These are phyloP conservation scores for Leptopilina drosophilae DNA, from an alignment of 2,888 invertebrate genomes.

Conservation along the genomic window DNA sequence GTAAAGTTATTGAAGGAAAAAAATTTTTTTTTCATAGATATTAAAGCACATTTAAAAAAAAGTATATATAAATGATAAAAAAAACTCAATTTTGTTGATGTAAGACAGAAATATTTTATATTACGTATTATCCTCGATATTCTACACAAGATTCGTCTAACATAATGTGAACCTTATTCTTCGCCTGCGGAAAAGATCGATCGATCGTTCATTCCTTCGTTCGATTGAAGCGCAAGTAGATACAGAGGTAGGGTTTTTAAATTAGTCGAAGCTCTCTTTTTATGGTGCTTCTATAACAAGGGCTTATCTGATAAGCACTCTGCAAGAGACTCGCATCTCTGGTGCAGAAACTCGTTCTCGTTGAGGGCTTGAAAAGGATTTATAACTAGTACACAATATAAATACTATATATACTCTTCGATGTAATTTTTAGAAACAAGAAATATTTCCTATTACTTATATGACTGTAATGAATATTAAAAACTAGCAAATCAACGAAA, in stretches of 20 bases:
- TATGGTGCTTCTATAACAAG: constrained; percentile 11
- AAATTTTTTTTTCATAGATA: too few relatives aligned
- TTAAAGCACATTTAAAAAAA: too few relatives aligned
- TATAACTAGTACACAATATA: too few relatives aligned
- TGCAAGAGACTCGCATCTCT: constrained; percentile 8
- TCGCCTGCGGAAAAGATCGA: constrained; percentile 20
- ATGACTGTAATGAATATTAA: too few relatives aligned
- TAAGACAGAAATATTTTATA: constrained; percentile 9
- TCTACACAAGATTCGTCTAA: constrained; percentile 4
- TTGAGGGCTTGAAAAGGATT: not conserved
- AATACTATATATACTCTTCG: too few relatives aligned
- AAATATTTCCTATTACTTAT: too few relatives aligned
- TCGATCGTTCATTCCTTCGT: not conserved
- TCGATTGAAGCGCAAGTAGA: constrained; percentile 10
- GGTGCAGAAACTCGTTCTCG: constrained; percentile 8
- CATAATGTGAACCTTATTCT: not conserved
- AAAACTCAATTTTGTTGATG: constrained; percentile 26
- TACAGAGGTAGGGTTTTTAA: constrained; percentile 5
- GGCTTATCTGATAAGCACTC: constrained; percentile 25
- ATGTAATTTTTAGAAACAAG: too few relatives aligned
- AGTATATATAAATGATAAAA: not conserved
- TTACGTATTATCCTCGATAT: constrained; percentile 19
- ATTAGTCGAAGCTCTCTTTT: constrained; percentile 27
- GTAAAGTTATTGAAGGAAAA: too few relatives aligned
- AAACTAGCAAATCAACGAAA: too few relatives aligned